These are phyloP conservation scores for Drosophila anceps DNA, from an alignment of 2,888 invertebrate species.

Conservation along the genomic window DNA sequence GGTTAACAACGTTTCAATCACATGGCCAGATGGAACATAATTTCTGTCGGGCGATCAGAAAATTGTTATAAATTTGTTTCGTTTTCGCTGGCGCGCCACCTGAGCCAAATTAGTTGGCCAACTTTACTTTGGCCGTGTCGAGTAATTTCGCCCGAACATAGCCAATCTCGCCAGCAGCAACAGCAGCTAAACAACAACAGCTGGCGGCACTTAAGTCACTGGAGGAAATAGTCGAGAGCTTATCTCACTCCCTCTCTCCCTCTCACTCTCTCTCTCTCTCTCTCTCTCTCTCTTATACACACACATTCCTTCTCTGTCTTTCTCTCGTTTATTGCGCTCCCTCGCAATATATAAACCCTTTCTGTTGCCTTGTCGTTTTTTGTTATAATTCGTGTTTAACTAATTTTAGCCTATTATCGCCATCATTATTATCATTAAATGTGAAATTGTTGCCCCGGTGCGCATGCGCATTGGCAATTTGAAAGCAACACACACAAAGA, in stretches of 20 bases:
- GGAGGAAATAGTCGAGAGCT: conserved; percentile 60
- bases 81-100: conserved; percentile 69
- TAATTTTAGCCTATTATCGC: conserved; percentile 81
- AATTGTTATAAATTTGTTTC: conserved; percentile 77
- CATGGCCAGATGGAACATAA: conserved; percentile 45
- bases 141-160: conserved; percentile 54
- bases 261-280: conserved; percentile 20
- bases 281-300: conserved; percentile 18
- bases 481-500: conserved; percentile 41
- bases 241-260: conserved; percentile 40
- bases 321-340: conserved; percentile 42
- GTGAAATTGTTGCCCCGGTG: conserved; percentile 72
- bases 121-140: conserved; percentile 47
- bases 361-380: conserved; percentile 40
- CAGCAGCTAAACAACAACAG: conserved; percentile 57
- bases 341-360: conserved; percentile 60
- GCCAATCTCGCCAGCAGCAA: conserved; percentile 48
- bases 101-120: conserved; percentile 79
- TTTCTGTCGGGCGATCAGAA: conserved; percentile 52
- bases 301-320: conserved; percentile 16
- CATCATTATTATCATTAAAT: conserved; percentile 82
- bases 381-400: conserved; percentile 80
- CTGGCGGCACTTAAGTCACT: conserved; percentile 70
- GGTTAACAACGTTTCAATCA: conserved; percentile 52
- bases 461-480: conserved; percentile 77